Base-by-base conservation (phyloP, 1,140 invertebrate genomes). In the Parapsyche elsis region DNA sequence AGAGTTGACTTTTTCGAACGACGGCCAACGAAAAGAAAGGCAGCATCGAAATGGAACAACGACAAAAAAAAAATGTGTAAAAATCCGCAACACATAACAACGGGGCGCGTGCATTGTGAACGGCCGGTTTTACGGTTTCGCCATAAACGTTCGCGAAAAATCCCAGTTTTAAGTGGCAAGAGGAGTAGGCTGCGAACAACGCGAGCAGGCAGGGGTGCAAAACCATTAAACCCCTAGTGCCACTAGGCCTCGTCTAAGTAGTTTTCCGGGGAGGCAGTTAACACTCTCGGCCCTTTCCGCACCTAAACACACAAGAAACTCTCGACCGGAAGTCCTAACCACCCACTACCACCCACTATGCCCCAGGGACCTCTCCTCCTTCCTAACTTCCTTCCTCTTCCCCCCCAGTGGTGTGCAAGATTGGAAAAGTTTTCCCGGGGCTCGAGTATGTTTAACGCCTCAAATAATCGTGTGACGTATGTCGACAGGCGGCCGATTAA, bases 391-490 rank as follows among this genome's bases (percentile, higher is more conserved):
- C 30, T 38, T 38, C 30, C 30, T 38, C n/a, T 38, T 1, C 30
- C 30, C 7, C 30, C 1, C 5, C 71, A 10, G 24, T n/a, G 24
- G 23, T 26, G 16, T 38, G 10, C 71, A 73, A 73, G 71, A 73
- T 73, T 73, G 71, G 71, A 30, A 73, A 73, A 73, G 71, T 73
- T 73, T 67, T 70, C 71, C 21, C 71, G 1, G 71, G 30, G 16
- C 71, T 73, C 71, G 26, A 45, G 71, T 73, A 73, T 73, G 38
- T 73, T 73, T 73, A 73, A 73, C 71, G 71, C 71, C 21, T 73
- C 71, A 73, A 73, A 73, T 73, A 73, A 73, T 73, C 38, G 38
- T 73, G 38, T 45, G 38, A 44, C 71, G 38, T 73, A 70, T 26
- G 23, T 14, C 64, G 64, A 70, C 16, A 30, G 12, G 71, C 12